Evolutionary conservation across 2,113 vertebrate genomes (phyloP).

Genomic region (Pithys albifrons): DNA sequence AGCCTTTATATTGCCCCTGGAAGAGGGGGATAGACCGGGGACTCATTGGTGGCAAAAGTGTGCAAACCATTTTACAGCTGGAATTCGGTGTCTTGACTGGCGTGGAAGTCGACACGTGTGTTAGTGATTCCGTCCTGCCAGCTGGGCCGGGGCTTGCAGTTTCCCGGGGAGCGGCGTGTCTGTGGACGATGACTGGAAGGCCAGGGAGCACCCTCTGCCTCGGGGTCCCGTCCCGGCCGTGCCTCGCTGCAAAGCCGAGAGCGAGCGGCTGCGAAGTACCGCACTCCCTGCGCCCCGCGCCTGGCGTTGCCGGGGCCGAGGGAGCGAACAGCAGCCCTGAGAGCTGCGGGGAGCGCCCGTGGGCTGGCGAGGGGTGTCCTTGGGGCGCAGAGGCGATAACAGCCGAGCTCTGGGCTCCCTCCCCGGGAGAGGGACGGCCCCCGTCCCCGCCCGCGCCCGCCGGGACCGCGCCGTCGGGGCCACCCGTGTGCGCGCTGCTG

Average conservation of each 20-base stretch:
- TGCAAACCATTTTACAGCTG: background rate
- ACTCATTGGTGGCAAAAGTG: accelerated
- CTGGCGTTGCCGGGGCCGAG: background rate
- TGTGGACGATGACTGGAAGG: accelerated
- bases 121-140: accelerated
- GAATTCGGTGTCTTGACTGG: background rate
- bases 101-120: accelerated
- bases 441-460: accelerated
- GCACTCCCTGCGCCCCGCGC: background rate
- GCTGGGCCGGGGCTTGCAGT: accelerated
- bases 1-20: too few relatives aligned
- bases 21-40: accelerated
- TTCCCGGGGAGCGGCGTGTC: accelerated
- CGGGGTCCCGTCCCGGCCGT: accelerated
- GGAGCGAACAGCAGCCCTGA: background rate
- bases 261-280: accelerated
- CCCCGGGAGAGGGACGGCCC: accelerated
- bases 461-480: background rate
- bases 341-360: background rate
- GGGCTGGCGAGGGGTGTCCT: accelerated
- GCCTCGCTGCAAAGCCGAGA: accelerated
- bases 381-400: background rate
- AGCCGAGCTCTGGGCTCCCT: background rate
- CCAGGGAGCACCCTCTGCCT: accelerated
- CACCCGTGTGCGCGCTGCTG: background rate